Conservation (phyloP, 2,888 invertebrate genomes). For the Hyposoter didymator region DNA sequence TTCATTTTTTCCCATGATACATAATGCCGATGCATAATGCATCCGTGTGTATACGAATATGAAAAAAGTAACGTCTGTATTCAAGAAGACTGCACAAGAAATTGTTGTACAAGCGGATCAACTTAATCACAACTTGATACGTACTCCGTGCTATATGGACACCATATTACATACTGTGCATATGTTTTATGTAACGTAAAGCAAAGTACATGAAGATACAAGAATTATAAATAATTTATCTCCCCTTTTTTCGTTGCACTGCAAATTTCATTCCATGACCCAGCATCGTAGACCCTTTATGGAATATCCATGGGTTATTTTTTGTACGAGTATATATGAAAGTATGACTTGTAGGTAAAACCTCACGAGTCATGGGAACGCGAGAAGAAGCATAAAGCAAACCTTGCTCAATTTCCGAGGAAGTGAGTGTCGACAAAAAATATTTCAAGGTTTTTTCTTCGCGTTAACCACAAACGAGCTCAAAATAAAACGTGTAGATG, state of each 20-base stretch:
- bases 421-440: conserved; percentile 8
- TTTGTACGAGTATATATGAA: not conserved
- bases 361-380: conserved; percentile 1
- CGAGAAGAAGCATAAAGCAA: conserved; percentile 13
- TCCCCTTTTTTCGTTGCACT: not conserved
- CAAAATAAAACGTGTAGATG: not conserved
- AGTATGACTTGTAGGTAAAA: conserved; percentile 11
- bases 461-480: conserved; percentile 20
- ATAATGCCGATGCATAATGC: not conserved
- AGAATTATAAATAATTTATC: conserved; percentile 1
- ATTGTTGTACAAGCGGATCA: not conserved
- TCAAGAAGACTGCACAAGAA: not conserved
- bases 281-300: not conserved
- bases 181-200: not conserved
- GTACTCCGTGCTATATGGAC: not conserved
- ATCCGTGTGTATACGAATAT: not conserved
- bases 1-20: not conserved
- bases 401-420: conserved; percentile 8
- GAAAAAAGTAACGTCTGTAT: not conserved
- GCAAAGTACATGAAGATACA: not conserved
- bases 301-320: not conserved
- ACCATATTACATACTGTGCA: not conserved
- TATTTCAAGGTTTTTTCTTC: not conserved
- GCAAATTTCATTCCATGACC: not conserved
- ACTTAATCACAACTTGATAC: conserved; percentile 1